Conservation (phyloP, 2,888 invertebrate genomes). For the Parapristionchus giblindavisi region DNA sequence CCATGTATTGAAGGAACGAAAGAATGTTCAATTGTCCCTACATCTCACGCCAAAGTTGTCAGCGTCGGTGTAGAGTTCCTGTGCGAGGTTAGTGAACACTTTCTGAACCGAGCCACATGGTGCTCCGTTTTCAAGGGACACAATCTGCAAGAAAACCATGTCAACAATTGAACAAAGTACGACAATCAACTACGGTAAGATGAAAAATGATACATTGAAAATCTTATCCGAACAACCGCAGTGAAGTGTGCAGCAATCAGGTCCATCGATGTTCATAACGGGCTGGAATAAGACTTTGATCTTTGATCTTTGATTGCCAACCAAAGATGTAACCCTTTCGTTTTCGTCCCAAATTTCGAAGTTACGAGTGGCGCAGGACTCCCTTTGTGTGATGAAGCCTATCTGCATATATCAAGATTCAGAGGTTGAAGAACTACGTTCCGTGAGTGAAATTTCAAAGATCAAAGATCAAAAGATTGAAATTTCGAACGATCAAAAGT, state of each 20-base stretch:
- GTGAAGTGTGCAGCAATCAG: conserved; percentile 44
- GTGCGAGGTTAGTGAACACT: conserved; percentile 50
- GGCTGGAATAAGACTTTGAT: too few species aligned
- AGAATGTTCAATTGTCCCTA: conserved; percentile 42
- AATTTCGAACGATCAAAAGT: neutral
- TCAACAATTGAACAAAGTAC: neutral
- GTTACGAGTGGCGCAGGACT: too few species aligned
- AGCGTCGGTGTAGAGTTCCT: conserved; percentile 54
- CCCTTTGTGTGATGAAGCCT: too few species aligned
- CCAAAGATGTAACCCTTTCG: too few species aligned
- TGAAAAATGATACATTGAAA: conserved; percentile 44
- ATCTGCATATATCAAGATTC: too few species aligned
- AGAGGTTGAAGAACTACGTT: too few species aligned
- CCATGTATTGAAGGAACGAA: too few species aligned
- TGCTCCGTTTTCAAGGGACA: neutral
- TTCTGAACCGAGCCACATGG: conserved; percentile 50
- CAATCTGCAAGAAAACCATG: neutral
- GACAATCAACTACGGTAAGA: too few species aligned
- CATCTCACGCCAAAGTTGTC: conserved; percentile 52
- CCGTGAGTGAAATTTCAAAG: neutral
- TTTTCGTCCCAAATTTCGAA: too few species aligned
- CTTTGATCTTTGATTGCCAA: too few species aligned
- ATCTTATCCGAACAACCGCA: conserved; percentile 55
- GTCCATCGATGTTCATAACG: conserved; percentile 44
- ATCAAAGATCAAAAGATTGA: neutral